Conservation (phyloP, 2,797 vertebrate genomes). For the Dicrostonyx torquatus region DNA sequence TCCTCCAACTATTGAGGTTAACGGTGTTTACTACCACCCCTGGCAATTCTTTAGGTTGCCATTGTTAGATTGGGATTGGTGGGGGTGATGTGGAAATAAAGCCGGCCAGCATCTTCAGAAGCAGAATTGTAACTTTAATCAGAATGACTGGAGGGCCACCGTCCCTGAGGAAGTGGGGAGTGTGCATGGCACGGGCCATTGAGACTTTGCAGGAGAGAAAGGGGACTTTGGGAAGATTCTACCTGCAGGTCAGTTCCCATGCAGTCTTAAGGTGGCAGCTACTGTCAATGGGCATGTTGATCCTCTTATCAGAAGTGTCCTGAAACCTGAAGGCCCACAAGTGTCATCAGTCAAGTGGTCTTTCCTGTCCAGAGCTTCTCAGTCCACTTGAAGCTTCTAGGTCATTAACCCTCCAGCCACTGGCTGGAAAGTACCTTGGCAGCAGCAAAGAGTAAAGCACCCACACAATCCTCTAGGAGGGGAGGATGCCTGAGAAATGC, state of each 20-base stretch:
- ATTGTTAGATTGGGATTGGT: background rate
- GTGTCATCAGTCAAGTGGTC: background rate
- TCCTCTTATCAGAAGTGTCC: background rate
- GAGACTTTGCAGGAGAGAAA: background rate
- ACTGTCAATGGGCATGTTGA: background rate
- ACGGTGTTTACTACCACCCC: background rate
- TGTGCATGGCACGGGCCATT: background rate
- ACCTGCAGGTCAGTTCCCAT: background rate
- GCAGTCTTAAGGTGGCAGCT: background rate
- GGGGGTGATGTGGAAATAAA: background rate
- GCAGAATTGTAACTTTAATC: background rate
- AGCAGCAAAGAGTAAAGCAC: background rate
- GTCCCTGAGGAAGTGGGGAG: background rate
- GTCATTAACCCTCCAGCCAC: background rate
- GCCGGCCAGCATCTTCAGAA: background rate
- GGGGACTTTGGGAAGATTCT: background rate
- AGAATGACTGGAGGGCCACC: background rate
- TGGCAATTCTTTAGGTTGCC: background rate
- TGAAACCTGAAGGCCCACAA: background rate
- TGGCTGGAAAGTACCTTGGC: background rate
- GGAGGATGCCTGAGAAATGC: background rate
- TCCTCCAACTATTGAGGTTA: background rate
- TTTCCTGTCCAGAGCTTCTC: background rate
- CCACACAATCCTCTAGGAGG: background rate
- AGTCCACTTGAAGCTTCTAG: background rate